phyloP scores from a whole-genome alignment of 1,140 invertebrate genomes.

The Drosophila seguyi region DNA sequence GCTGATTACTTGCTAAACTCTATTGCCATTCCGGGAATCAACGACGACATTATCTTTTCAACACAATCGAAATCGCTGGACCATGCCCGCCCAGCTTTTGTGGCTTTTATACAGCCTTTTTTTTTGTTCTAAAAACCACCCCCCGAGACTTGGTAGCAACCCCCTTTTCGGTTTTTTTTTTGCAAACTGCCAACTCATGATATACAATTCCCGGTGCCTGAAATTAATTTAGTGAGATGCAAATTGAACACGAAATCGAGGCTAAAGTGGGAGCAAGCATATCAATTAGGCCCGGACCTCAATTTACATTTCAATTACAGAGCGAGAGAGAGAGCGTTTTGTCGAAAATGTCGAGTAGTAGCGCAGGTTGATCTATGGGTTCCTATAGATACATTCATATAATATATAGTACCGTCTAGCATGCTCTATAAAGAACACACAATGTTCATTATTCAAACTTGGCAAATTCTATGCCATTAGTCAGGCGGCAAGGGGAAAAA shows the following conservation, averaged over 20 bases:
- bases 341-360: conserved; percentile 52
- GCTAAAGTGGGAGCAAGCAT: conserved; percentile 31
- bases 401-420: conserved; percentile 19
- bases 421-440: conserved; percentile 49
- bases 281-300: conserved; percentile 43
- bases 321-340: conserved; percentile 23
- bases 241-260: conserved; percentile 51
- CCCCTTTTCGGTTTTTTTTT: not conserved
- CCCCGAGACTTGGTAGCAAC: conserved; percentile 6
- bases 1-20: conserved; percentile 22
- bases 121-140: conserved; percentile 9
- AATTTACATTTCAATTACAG: conserved; percentile 81
- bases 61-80: conserved; percentile 24
- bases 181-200: conserved; percentile 38
- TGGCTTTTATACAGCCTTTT: conserved; percentile 10
- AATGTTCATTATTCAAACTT: conserved; percentile 78
- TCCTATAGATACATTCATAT: not conserved
- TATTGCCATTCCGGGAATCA: conserved; percentile 7
- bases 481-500: conserved; percentile 23
- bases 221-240: conserved; percentile 58
- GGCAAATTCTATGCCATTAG: conserved; percentile 60
- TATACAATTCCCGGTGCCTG: conserved; percentile 32
- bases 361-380: conserved; percentile 41
- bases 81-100: conserved; percentile 15
- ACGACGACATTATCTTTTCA: conserved; percentile 30